Percentiles rank a stretch among this genome's conserved stretches.
Evolutionary conservation across 2,888 invertebrate species (phyloP).

Genomic region (Mythimna pallens): DNA sequence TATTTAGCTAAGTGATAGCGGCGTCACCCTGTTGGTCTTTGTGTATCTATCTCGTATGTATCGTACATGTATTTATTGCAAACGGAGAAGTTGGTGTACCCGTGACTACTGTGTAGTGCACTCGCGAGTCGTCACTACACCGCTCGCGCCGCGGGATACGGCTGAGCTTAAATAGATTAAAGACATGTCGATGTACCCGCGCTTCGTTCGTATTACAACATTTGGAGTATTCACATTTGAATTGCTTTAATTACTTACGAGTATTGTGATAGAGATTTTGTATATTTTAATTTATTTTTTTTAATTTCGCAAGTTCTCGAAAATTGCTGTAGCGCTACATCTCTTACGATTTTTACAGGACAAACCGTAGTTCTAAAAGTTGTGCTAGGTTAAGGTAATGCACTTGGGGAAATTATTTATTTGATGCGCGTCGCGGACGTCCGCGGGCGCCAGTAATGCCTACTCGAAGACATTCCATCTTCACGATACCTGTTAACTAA

Average conservation of each 20-base stretch:
- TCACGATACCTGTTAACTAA: constrained; percentile 70
- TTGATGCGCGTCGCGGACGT: constrained; percentile 69
- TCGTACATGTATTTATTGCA: constrained; percentile 81
- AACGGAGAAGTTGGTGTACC: constrained; percentile 73
- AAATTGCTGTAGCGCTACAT: constrained; percentile 87
- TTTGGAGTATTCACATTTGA: constrained; percentile 90
- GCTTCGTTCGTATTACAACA: constrained; percentile 86
- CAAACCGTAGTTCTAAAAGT: constrained; percentile 85
- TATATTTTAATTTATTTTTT: constrained; percentile 91
- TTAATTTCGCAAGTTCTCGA: constrained; percentile 89
- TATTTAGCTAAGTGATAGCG: constrained; percentile 86
- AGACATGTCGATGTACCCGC: constrained; percentile 77
- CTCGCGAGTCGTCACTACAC: constrained; percentile 63
- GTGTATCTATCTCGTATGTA: constrained; percentile 74
- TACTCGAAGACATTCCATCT: constrained; percentile 84
- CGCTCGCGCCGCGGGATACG: constrained; percentile 45
- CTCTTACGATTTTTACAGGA: constrained; percentile 85
- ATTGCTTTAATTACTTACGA: constrained; percentile 91
- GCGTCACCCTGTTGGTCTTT: constrained; percentile 79
- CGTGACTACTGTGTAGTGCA: constrained; percentile 84
- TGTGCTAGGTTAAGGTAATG: constrained; percentile 88
- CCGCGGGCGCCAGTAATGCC: constrained; percentile 67
- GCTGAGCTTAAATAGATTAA: constrained; percentile 68
- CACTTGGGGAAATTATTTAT: constrained; percentile 83
- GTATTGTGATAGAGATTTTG: constrained; percentile 91